Evolutionary conservation across 2,113 vertebrate species (phyloP).

Genomic region (Hystrix cristata): DNA sequence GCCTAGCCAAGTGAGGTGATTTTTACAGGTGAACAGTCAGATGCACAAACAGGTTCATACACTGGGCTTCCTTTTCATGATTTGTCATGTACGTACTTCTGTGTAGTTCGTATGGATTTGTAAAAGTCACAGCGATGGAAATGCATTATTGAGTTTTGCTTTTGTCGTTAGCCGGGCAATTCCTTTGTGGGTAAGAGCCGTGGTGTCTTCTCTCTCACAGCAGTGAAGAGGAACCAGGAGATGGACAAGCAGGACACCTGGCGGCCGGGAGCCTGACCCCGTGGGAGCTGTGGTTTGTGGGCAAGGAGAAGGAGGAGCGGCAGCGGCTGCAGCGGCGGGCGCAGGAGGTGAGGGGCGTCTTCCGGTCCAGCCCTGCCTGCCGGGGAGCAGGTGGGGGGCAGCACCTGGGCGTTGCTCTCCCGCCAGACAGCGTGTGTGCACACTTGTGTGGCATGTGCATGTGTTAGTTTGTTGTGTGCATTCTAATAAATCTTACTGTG

Average conservation of each 20-base stretch:
- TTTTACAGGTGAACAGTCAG: slow-evolving; percentile 31
- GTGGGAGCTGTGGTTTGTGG: slow-evolving; percentile 96
- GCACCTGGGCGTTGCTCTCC: background rate
- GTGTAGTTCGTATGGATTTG: background rate
- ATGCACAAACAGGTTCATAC: background rate
- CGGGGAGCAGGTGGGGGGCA: too few relatives aligned
- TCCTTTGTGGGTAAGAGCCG: slow-evolving; percentile 27
- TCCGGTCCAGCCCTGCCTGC: background rate
- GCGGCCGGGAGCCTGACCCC: slow-evolving; percentile 89
- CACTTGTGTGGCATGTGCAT: too few relatives aligned
- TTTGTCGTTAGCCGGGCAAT: background rate
- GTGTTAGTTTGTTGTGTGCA: background rate
- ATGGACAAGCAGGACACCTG: slow-evolving; percentile 50
- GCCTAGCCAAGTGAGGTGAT: background rate
- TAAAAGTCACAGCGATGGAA: background rate
- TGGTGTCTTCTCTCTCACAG: slow-evolving; percentile 2
- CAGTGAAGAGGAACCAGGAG: slow-evolving; percentile 58
- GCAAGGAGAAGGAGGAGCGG: slow-evolving; percentile 94
- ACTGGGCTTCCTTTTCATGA: background rate
- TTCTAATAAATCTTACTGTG: background rate
- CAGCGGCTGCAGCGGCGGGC: slow-evolving; percentile 90
- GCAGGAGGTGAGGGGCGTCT: slow-evolving; percentile 88
- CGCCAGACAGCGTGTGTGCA: slow-evolving; percentile 54
- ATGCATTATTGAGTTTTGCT: background rate
- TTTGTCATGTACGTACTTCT: background rate